Percentiles rank a stretch among this genome's conserved stretches.
Conservation (phyloP, 2,888 invertebrate species). For the Idaea straminata region DNA sequence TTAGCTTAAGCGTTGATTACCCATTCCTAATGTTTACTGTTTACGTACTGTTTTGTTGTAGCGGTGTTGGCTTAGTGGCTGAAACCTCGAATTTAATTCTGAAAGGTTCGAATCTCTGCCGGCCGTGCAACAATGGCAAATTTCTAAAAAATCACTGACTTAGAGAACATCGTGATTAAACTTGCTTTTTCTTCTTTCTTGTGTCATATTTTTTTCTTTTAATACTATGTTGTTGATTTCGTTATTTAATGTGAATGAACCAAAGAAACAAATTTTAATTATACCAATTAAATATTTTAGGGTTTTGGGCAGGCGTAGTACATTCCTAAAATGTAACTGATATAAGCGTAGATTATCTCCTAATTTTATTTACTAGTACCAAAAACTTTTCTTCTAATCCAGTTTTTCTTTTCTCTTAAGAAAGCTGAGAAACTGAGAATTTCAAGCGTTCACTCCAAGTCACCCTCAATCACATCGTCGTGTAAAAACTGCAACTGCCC, state of each 20-base stretch:
- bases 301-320: too few relatives aligned
- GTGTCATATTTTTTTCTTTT: too few relatives aligned
- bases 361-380: background rate
- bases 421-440: background rate
- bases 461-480: constrained; percentile 27
- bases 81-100: background rate
- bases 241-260: too few relatives aligned
- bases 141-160: too few relatives aligned
- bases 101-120: background rate
- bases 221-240: too few relatives aligned
- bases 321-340: too few relatives aligned
- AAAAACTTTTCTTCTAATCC: background rate
- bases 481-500: constrained; percentile 25
- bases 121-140: too few relatives aligned
- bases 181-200: too few relatives aligned
- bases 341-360: too few relatives aligned
- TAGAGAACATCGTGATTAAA: too few relatives aligned
- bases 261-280: too few relatives aligned
- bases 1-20: constrained; percentile 11
- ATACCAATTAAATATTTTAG: too few relatives aligned
- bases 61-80: background rate
- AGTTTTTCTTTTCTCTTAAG: background rate
- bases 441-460: constrained; percentile 13
- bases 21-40: background rate
- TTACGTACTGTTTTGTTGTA: background rate